A percentile compares a stretch with the other conserved stretches of the same genome.
These are phyloP conservation scores for Urocolius indicus DNA, from an alignment of 2,113 vertebrate species.

Conservation along the genomic window DNA sequence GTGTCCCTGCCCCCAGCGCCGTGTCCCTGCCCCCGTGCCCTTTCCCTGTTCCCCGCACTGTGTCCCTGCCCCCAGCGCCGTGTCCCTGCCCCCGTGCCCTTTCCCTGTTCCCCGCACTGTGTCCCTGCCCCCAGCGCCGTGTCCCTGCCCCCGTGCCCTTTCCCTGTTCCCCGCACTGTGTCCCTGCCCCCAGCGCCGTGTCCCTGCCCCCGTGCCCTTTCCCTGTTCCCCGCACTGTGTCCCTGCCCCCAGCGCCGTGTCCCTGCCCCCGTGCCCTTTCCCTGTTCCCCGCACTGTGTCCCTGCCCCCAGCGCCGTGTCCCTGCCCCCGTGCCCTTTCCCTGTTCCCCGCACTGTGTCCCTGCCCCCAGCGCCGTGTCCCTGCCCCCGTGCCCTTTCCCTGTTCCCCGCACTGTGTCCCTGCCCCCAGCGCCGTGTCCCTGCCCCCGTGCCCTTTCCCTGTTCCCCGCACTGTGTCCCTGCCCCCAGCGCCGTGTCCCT, in stretches of 20 bases:
- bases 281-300: neutral
- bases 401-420: too few species aligned
- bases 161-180: neutral
- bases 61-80: neutral
- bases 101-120: neutral
- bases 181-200: neutral
- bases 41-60: neutral
- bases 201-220: too few species aligned
- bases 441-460: too few species aligned
- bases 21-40: too few species aligned
- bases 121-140: neutral
- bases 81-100: too few species aligned
- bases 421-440: neutral
- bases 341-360: neutral
- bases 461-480: too few species aligned
- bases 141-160: too few species aligned
- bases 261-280: too few species aligned
- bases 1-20: neutral
- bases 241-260: neutral
- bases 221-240: neutral
- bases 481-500: neutral
- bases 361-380: neutral
- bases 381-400: too few species aligned
- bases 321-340: too few species aligned
- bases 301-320: neutral